Percentiles rank a stretch among this genome's conserved stretches.
These are phyloP conservation scores for Mormyrops attenuatus DNA, from an alignment of 2,797 vertebrate genomes.

Conservation along the genomic window DNA sequence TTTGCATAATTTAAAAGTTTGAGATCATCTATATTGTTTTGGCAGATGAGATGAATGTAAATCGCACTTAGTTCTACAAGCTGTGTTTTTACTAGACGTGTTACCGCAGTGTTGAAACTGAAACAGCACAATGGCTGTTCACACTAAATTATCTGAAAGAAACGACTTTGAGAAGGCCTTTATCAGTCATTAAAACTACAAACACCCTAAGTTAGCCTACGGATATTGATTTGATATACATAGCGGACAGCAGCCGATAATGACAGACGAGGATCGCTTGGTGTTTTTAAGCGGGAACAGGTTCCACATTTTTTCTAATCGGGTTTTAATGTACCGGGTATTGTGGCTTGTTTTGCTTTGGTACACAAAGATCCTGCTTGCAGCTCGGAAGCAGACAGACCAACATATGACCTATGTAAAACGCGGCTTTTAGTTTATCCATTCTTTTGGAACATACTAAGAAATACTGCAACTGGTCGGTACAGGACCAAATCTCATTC, in stretches of 20 bases:
- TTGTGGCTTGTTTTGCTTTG: conserved; percentile 3
- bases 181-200: conserved; percentile 50
- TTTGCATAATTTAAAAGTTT: conserved; percentile 38
- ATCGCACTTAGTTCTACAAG: conserved; percentile 27
- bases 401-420: conserved; percentile 3
- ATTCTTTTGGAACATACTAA: neutral
- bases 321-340: conserved; percentile 23
- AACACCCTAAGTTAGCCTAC: conserved; percentile 45
- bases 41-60: conserved; percentile 50
- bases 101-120: conserved; percentile 39
- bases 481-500: neutral
- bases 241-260: neutral
- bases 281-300: neutral
- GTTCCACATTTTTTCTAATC: neutral
- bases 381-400: neutral
- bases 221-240: conserved; percentile 10
- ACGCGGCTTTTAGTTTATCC: neutral
- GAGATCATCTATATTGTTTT: conserved; percentile 50
- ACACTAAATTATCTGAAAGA: conserved; percentile 51
- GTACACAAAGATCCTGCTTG: conserved; percentile 4
- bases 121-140: conserved; percentile 41
- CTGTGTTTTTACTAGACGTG: conserved; percentile 16
- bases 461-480: neutral
- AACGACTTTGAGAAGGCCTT: conserved; percentile 34
- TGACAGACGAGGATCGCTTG: neutral